A percentile compares a stretch with the other conserved stretches of the same genome.
Conservation (phyloP, 2,888 invertebrate species). For the Lamellibrachia satsuma region DNA sequence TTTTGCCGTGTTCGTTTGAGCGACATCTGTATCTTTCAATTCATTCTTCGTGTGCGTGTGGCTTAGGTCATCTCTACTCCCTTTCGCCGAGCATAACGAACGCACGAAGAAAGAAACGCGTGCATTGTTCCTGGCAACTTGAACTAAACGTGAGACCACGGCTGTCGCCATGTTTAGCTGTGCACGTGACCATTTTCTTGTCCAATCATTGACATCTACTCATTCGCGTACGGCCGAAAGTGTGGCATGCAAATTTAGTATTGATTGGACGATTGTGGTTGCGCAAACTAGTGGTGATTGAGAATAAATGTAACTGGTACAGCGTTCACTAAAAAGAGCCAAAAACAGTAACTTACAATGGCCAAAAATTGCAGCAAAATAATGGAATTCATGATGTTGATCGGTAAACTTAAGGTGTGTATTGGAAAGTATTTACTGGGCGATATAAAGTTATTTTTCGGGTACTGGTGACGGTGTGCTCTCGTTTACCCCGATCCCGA, state of each 20-base stretch:
- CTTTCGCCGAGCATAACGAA: slow-evolving; percentile 13
- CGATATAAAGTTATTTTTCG: background rate
- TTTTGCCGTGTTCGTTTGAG: background rate
- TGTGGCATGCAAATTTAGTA: background rate
- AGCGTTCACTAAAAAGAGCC: background rate
- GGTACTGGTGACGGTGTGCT: no score
- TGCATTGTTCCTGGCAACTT: background rate
- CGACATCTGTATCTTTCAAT: background rate
- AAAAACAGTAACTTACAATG: background rate
- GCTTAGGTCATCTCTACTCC: background rate
- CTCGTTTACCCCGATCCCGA: background rate
- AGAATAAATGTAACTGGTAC: background rate
- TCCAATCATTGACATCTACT: background rate
- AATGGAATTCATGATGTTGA: slow-evolving; percentile 31
- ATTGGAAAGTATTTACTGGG: background rate
- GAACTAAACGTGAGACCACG: background rate
- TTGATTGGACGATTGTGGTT: background rate
- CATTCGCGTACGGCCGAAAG: background rate
- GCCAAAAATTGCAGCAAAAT: slow-evolving; percentile 20
- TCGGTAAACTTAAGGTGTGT: slow-evolving; percentile 33
- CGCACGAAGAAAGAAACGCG: background rate
- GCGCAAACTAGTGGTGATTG: no score
- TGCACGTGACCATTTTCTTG: background rate
- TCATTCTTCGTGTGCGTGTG: background rate
- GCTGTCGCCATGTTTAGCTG: background rate